phyloP scores from a whole-genome alignment of 2,888 invertebrate species.

The Drosophila infuscata region DNA sequence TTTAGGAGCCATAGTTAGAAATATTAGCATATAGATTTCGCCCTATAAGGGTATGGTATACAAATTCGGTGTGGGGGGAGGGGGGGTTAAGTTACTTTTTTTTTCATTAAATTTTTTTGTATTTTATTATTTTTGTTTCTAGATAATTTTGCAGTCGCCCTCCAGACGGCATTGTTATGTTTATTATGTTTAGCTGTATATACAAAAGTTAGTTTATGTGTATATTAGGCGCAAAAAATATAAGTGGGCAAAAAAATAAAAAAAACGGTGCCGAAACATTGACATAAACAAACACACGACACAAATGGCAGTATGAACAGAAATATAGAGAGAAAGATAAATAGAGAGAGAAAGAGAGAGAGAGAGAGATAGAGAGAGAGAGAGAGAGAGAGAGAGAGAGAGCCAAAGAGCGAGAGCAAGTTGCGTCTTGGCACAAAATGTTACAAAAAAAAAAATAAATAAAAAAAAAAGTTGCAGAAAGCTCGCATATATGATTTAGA shows the following conservation, averaged over 20 bases:
- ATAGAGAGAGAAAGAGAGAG: background rate
- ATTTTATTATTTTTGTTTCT: conserved; percentile 5
- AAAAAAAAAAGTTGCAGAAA: conserved; percentile 22
- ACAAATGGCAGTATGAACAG: conserved; percentile 3
- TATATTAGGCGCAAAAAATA: conserved; percentile 63
- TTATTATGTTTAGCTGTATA: conserved; percentile 18
- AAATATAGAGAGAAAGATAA: background rate
- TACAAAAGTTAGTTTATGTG: conserved; percentile 57
- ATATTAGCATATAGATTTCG: background rate
- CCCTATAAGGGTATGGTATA: background rate
- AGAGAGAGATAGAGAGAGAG: background rate
- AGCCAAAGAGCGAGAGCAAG: background rate
- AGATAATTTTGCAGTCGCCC: conserved; percentile 11
- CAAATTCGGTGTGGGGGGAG: background rate
- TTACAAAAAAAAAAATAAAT: conserved; percentile 25
- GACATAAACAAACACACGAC: conserved; percentile 56
- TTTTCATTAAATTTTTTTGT: background rate
- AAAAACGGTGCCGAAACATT: conserved; percentile 27
- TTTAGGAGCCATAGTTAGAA: background rate
- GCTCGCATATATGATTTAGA: conserved; percentile 72
- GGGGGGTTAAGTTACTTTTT: background rate
- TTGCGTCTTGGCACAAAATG: conserved; percentile 42
- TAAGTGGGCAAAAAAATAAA: conserved; percentile 47
- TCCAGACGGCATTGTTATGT: conserved; percentile 22
- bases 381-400: background rate